Evolutionary conservation across 2,888 invertebrate genomes (phyloP).

Genomic region (Ferrisia virgata): DNA sequence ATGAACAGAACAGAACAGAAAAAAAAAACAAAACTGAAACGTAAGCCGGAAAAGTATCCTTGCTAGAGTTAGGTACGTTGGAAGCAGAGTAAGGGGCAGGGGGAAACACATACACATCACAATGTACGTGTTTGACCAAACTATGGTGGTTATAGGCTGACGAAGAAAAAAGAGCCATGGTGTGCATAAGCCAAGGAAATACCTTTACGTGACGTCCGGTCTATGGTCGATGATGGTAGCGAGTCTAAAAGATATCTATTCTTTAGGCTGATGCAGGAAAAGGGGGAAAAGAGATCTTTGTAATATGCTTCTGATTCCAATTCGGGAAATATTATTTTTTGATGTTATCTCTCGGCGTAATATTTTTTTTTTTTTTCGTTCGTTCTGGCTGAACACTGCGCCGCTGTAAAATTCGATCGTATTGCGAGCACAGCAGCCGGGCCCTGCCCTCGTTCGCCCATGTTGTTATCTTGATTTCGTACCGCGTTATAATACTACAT

Average conservation of each 20-base stretch:
- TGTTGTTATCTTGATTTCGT: neutral
- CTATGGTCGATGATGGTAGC: neutral
- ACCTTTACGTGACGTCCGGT: constrained; percentile 45
- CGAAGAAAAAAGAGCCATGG: neutral
- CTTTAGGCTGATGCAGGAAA: neutral
- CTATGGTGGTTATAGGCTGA: neutral
- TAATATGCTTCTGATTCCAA: neutral
- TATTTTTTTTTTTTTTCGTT: neutral
- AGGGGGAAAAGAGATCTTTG: neutral
- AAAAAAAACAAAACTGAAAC: neutral
- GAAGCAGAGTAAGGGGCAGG: no score
- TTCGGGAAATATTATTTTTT: constrained; percentile 34
- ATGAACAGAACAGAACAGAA: no score
- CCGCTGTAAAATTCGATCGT: neutral
- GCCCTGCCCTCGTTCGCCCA: no score
- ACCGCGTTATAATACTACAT: no score
- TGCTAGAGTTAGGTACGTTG: no score
- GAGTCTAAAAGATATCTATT: neutral
- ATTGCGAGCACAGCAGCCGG: neutral
- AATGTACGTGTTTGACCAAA: constrained; percentile 29
- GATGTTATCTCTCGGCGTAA: neutral
- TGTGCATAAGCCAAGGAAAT: constrained; percentile 35
- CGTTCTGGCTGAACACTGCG: neutral
- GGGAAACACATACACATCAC: neutral
- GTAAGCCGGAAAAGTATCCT: neutral